phyloP scores from a whole-genome alignment of 2,888 invertebrate species.

The Tipula lateralis region DNA sequence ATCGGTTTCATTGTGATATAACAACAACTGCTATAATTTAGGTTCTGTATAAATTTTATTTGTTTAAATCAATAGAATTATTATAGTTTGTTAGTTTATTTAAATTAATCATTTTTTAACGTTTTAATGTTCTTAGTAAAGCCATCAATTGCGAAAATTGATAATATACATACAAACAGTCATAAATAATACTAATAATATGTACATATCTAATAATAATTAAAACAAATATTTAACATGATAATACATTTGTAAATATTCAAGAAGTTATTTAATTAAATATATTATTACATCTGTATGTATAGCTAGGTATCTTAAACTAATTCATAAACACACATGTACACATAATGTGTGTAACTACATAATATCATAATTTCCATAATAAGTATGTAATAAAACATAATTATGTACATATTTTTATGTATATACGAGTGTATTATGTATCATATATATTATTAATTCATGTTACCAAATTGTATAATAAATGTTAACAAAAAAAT shows the following conservation, averaged over 20 bases:
- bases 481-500: not conserved
- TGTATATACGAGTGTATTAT: not conserved
- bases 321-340: not conserved
- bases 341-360: not conserved
- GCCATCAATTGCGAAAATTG: too few species aligned
- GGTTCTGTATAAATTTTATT: too few species aligned
- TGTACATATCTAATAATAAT: not conserved
- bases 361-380: not conserved
- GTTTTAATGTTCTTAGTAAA: too few species aligned
- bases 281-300: not conserved
- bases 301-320: not conserved
- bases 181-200: too few species aligned
- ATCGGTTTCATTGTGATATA: too few species aligned
- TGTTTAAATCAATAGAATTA: too few species aligned
- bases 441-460: not conserved
- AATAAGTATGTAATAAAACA: not conserved
- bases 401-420: not conserved
- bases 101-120: too few species aligned
- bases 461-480: not conserved
- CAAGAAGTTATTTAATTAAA: not conserved
- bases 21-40: too few species aligned
- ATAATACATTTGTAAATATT: not conserved
- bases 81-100: too few species aligned
- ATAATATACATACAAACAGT: too few species aligned
- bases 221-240: not conserved